These are phyloP conservation scores for Etheostoma nigrum DNA, from an alignment of 2,797 vertebrate genomes.

Conservation along the genomic window DNA sequence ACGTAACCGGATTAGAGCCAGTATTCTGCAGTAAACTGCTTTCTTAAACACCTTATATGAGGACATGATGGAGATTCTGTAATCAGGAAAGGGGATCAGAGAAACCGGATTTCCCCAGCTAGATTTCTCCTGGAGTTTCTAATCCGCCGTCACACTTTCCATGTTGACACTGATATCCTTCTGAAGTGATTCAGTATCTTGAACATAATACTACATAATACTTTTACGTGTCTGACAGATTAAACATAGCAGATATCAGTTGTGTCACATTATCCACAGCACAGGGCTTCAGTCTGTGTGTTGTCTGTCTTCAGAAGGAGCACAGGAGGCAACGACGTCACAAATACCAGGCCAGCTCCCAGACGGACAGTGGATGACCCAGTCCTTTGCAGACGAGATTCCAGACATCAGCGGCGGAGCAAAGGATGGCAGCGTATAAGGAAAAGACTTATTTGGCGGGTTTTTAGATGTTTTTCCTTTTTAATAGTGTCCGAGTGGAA, in stretches of 20 bases:
- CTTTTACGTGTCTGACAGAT: neutral
- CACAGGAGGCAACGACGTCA: slow-evolving; percentile 71
- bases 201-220: neutral
- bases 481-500: slow-evolving; percentile 57
- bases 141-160: neutral
- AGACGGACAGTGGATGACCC: slow-evolving; percentile 92
- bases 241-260: neutral
- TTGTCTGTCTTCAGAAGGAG: slow-evolving; percentile 56
- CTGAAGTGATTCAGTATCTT: neutral
- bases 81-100: neutral
- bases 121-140: neutral
- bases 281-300: neutral
- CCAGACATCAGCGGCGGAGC: slow-evolving; percentile 83
- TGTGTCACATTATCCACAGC: neutral
- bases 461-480: slow-evolving; percentile 53
- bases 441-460: slow-evolving; percentile 42
- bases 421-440: slow-evolving; percentile 52
- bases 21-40: neutral
- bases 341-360: slow-evolving; percentile 77
- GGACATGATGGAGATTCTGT: neutral
- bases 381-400: slow-evolving; percentile 90
- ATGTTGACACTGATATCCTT: neutral
- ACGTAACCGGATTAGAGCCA: neutral
- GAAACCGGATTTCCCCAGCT: neutral
- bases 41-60: neutral